Base-by-base conservation (phyloP, 92 coral and sea anemone species). In the Porites evermanni region DNA sequence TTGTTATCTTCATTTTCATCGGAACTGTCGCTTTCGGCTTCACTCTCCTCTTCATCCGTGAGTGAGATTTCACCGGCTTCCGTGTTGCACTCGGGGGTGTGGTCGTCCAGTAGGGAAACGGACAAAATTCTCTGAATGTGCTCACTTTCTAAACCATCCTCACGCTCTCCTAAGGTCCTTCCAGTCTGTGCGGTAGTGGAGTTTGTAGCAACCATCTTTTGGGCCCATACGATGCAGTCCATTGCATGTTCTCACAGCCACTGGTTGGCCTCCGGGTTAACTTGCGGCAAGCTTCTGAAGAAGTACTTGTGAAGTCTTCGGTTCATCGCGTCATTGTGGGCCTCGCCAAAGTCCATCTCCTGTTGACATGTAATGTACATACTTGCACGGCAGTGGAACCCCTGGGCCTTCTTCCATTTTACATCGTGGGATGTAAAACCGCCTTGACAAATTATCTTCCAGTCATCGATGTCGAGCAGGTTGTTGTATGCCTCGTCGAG, bases 201-300 rank as follows among this genome's bases (percentile, higher is more conserved):
- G 44, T 38, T 38, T 38, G 44, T 38, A 7, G 24, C 76, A 13
- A 47, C 23, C 21, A 72, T 44, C 18, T 74, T 75, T 38, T 59
- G 65, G 16, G 86, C 86, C 89, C 89, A 86, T 18, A 86, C 84
- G 19, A 86, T 78, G 56, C 89, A 86, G 8, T 86, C 73, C 63
- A 85, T 76, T 16, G 86, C 84, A 58, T 79, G 71, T 64, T 79
- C 69, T 53, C 70, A 70, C 51, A 86, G 61, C 89, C 84, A 86
- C 89, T 78, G 69, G 78, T 67, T 77, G 47, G 89, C 89, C 75
- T 52, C 86, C 23, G 68, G 86, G 24, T 64, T 21, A 6, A 77
- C 69, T 19, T 52, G 56, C 23, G 88, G 83, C 24, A 85, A 83
- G 18, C 75, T 52, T 53, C 44, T 64, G 79, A 85, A 85, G 38